A percentile compares a stretch with the other conserved stretches of the same genome.
These are phyloP conservation scores for Clarias platycephalus DNA, from an alignment of 2,797 vertebrate genomes.

Conservation along the genomic window DNA sequence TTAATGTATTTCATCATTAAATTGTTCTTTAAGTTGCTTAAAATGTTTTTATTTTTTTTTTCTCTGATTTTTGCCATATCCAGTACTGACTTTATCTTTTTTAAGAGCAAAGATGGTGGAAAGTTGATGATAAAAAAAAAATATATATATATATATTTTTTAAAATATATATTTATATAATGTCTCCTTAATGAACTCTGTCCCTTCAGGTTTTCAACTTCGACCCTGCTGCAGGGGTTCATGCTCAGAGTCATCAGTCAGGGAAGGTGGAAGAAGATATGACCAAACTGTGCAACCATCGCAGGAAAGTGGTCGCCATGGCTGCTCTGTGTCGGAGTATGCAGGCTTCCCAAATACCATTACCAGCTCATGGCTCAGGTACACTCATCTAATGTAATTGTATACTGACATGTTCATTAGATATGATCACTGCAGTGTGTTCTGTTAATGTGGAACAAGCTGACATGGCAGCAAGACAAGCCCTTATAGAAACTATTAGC, in stretches of 20 bases:
- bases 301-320: conserved; percentile 92
- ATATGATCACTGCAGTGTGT: no score
- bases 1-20: not conserved
- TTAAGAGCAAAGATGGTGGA: not conserved
- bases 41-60: no score
- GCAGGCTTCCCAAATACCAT: conserved; percentile 79
- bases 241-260: conserved; percentile 76
- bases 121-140: not conserved
- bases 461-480: no score
- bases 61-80: no score
- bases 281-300: conserved; percentile 95
- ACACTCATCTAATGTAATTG: no score
- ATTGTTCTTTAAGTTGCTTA: not conserved
- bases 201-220: conserved; percentile 89
- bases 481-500: no score
- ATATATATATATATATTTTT: no score
- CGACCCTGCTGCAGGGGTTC: conserved; percentile 79
- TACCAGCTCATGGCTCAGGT: conserved; percentile 72
- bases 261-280: conserved; percentile 90
- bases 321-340: conserved; percentile 86
- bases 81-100: not conserved
- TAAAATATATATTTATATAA: no score
- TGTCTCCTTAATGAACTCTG: not conserved
- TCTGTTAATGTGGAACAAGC: no score
- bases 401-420: no score